Base-by-base conservation (phyloP, 1,140 invertebrate species). In the Pseudomyrmex flavicornis region DNA sequence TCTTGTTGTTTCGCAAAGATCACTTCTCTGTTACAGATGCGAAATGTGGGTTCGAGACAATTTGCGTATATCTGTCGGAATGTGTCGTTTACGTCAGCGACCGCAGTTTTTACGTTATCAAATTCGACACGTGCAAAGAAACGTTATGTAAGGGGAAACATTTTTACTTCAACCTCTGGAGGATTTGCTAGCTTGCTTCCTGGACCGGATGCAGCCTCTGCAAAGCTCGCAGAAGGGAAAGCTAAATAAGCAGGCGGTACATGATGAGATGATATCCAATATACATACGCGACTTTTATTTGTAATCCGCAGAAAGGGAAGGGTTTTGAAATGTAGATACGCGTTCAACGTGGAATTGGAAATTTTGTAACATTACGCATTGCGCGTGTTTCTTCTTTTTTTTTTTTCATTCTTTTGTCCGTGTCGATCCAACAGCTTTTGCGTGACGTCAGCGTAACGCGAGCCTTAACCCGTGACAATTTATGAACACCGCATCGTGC, bases 41-140 rank as follows among this genome's bases (percentile, higher is more conserved):
- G 62, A 76, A 54, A 65, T 59, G 17, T 26, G n/a, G n/a, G 17
- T 17, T 35, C 22, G 8, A 76, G 48, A 54, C n/a, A n/a, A 52
- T 52, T 35, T 8, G 13, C 50, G 22, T 20, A 48, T 17, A 54
- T 69, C 9, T 26, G 17, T 50, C 5, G 44, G 20, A 22, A 44
- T 12, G 9, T 22, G 22, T 66, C 2, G 12, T 20, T 10, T 10
- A 7, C 22, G 9, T 44, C 4, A 52, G 8, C 26, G 8, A 46
- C n/a, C 10, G 2, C 20, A 9, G n/a, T 15, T 54, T 70, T 70
- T 35, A 26, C 15, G 22, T 35, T 52, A 9, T 26, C 26, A 15
- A 26, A 70, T 56, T 70, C 54, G 66, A 69, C 13, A 52, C 7
- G 20, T 50, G 50, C 46, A 22, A 70, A 54, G 48, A 54, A 70